A percentile compares a stretch with the other conserved stretches of the same genome.
Evolutionary conservation across 2,797 vertebrate species (phyloP).

Genomic region (Poeciliopsis turneri): DNA sequence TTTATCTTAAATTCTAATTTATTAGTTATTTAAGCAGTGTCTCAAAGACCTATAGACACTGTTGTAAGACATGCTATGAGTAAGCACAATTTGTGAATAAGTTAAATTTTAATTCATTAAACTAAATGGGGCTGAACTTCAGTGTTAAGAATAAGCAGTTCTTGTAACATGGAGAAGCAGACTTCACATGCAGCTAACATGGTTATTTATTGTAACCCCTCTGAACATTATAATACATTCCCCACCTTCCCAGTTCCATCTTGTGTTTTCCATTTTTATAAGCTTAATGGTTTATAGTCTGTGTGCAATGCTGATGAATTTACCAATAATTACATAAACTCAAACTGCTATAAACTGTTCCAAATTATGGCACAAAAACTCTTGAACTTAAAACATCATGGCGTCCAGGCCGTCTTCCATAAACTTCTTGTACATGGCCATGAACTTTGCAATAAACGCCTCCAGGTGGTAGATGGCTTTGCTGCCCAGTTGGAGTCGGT

Average conservation of each 20-base stretch:
- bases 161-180: background rate
- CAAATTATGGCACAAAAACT: background rate
- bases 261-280: background rate
- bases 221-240: constrained; percentile 9
- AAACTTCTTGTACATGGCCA: constrained; percentile 98
- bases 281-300: background rate
- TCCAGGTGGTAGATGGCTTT: constrained; percentile 98
- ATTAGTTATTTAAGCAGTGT: background rate
- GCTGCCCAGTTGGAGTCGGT: constrained; percentile 93
- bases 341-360: background rate
- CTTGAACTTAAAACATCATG: constrained; percentile 87
- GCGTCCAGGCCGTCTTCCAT: constrained; percentile 98
- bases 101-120: background rate
- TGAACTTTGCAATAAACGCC: constrained; percentile 97
- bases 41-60: background rate
- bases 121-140: background rate
- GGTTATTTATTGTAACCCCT: constrained; percentile 30
- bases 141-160: fast-evolving
- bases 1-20: background rate
- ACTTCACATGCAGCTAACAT: constrained; percentile 10
- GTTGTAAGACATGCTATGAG: background rate
- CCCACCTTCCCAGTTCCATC: background rate
- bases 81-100: background rate
- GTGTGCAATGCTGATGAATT: background rate
- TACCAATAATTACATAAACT: background rate